Evolutionary conservation across 2,113 vertebrate species (phyloP), one percentile per base, ranked within the genome.

Genomic region (Dicaeum eximium): DNA sequence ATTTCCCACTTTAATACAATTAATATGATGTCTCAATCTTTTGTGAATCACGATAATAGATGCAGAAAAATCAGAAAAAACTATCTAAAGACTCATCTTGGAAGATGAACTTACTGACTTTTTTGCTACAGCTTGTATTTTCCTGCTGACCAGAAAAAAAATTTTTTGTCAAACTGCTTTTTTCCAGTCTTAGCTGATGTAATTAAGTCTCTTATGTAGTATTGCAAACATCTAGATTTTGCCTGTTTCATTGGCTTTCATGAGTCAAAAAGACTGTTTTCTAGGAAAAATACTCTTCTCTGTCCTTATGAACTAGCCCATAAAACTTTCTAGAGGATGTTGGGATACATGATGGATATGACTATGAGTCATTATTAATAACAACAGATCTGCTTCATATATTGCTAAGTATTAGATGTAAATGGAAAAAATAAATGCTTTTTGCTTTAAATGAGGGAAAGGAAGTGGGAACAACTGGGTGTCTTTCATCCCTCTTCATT

Each of bases 151-250:
- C 28, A 85, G 51, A 54, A 93, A 92, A 91, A 77, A 74, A 83
- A 5, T 1, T 1, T 11, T 35, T 67, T 48, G 22, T 53, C 50
- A 66, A 73, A 70, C 50, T 86, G 62, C 23, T 79, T 58, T 92
- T 92, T 83, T 37, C 7, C 20, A 67, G 60, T 61, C 31, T 83
- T 83, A 86, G 82, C 53, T 78, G 50, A 30, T 24, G 47, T 27
- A 93, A 53, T 77, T 75, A 93, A 94, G 94, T 96, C 85, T 81
- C 64, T 88, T 83, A 90, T 71, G 22, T 21, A 83, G 8, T 65
- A 57, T 77, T 95, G 37, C 48, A 75, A 53, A 91, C 94, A 56
- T 84, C 24, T 53, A 75, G 79, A 90, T 57, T 47, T 70, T 28
- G 17, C 14, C 30, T 51, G n/a, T 92, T 96, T 81, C 24, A 74